Evolutionary conservation across 2,797 vertebrate species (phyloP).

Genomic region (Gadopsis bispinosus): DNA sequence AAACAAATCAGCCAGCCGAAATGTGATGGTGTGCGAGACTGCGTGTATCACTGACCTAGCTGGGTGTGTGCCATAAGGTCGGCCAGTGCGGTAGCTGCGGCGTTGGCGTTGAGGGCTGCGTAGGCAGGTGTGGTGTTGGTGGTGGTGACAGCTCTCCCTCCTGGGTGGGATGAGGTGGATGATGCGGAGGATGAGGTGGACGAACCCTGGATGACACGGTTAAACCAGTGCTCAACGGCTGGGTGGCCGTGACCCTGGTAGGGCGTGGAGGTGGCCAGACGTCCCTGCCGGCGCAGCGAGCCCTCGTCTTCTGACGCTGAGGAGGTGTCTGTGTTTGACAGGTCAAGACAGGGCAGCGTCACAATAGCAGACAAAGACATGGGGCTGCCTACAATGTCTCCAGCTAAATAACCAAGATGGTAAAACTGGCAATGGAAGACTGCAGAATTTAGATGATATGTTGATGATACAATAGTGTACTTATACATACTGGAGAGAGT

Average conservation of each 20-base stretch:
- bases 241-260: constrained; percentile 92
- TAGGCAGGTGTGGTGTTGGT: constrained; percentile 88
- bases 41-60: constrained; percentile 89
- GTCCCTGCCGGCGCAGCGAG: constrained; percentile 92
- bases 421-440: neutral
- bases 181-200: constrained; percentile 98
- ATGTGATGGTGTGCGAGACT: constrained; percentile 27
- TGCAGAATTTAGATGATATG: constrained; percentile 35
- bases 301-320: constrained; percentile 98
- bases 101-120: constrained; percentile 89
- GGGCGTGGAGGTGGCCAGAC: constrained; percentile 89
- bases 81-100: constrained; percentile 87
- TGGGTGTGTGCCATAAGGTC: constrained; percentile 93
- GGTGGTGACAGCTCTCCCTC: constrained; percentile 89
- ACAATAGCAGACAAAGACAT: constrained; percentile 60
- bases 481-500: constrained; percentile 53
- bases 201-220: constrained; percentile 94
- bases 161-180: constrained; percentile 96
- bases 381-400: constrained; percentile 15
- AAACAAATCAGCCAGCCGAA: neutral
- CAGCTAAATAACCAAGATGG: constrained; percentile 27
- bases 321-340: constrained; percentile 92
- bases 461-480: constrained; percentile 49
- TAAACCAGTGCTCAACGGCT: constrained; percentile 94
- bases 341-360: constrained; percentile 75